Evolutionary conservation across 1,140 invertebrate species (phyloP), one percentile per base, ranked within the genome.

Genomic region (Popillia japonica): DNA sequence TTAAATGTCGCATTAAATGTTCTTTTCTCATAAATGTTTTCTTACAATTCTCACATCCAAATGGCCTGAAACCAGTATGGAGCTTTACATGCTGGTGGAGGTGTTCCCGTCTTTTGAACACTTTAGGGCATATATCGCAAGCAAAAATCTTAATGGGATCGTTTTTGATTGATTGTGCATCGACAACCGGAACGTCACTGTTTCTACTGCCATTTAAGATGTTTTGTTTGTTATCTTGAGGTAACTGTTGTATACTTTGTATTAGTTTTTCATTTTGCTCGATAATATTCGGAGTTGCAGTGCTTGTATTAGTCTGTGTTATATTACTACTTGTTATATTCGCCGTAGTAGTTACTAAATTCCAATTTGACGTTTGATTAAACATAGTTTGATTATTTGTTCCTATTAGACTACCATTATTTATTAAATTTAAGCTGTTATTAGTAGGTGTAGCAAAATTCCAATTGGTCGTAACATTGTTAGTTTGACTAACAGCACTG

Each of bases 1-100:
- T 90, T 81, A 91, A 89, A 82, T 96, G 94, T 8, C 93, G 88
- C 9, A 92, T 87, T 41, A 95, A 84, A 82, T 93, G 91, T 79
- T 93, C 92, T 78, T 93, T 94, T 0, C 91, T 89, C 80, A 92
- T 93, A 81, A 95, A 95, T 0, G 90, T 88, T 85, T 94, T 94
- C 6, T 90, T 88, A 84, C 94, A 95, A 75, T 89, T 84, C 2
- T 84, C 84, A 79, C 92, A 93, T 10, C 89, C 89, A 80, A 92
- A 93, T 0, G 92, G 92, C 40, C 92, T 84, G 80, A 91, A 92
- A 14, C 94, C 94, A 3, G 91, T 93, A 83, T 95, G 93, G 1
- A 91, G 83, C 83, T 91, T 91, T n/a, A 89, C 85, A 80, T 91
- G 91, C 75, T 86, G 85, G 79, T 90, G 90, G 0, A 91, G 83